phyloP scores from a whole-genome alignment of 2,888 invertebrate genomes.

The Andricus quercusramuli region DNA sequence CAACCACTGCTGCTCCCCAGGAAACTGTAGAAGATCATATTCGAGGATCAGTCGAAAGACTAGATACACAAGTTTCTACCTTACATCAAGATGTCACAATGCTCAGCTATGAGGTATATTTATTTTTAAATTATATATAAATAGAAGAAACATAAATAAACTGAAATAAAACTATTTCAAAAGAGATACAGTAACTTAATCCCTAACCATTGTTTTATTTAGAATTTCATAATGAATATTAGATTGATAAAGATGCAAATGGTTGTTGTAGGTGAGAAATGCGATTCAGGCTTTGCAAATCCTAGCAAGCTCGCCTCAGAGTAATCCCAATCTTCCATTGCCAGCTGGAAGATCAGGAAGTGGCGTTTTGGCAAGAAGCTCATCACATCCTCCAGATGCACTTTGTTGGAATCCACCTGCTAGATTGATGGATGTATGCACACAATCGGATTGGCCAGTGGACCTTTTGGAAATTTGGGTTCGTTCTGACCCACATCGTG shows the following conservation, averaged over 20 bases:
- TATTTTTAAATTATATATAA: not conserved
- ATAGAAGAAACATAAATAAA: not conserved
- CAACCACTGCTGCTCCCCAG: slow-evolving; percentile 65
- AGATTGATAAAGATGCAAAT: no score
- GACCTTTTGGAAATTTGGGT: slow-evolving; percentile 84
- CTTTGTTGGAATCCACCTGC: slow-evolving; percentile 84
- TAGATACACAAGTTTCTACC: slow-evolving; percentile 90
- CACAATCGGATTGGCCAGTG: slow-evolving; percentile 84
- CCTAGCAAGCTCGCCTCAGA: slow-evolving; percentile 90
- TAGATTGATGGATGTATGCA: slow-evolving; percentile 74
- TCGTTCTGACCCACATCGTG: slow-evolving; percentile 86
- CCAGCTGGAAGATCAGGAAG: slow-evolving; percentile 72
- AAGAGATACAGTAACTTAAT: no score
- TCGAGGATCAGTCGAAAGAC: slow-evolving; percentile 83
- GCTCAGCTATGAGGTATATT: slow-evolving; percentile 87
- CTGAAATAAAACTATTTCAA: no score
- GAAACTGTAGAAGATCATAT: slow-evolving; percentile 73
- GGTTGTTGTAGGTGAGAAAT: slow-evolving; percentile 83
- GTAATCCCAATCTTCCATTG: slow-evolving; percentile 88
- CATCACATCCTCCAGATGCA: slow-evolving; percentile 92
- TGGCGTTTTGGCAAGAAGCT: slow-evolving; percentile 85
- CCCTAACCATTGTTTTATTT: no score
- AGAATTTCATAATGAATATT: no score
- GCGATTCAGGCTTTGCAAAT: slow-evolving; percentile 92
- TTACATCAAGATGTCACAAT: slow-evolving; percentile 92